Evolutionary conservation across 2,888 invertebrate species (phyloP), one percentile per base, ranked within the genome.

Genomic region (Gasteruption jaculator): DNA sequence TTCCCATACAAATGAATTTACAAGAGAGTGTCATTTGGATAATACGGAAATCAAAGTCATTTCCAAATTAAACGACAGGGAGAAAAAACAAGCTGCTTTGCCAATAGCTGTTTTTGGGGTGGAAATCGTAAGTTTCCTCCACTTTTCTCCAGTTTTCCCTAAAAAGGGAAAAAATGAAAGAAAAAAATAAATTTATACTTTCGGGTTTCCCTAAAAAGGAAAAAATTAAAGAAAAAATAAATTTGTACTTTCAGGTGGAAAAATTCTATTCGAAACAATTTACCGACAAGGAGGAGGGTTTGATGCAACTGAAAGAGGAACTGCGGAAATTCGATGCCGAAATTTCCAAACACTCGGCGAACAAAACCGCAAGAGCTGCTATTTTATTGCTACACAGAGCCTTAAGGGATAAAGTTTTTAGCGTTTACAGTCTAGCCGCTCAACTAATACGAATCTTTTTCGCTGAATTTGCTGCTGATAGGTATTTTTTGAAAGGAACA

Each of bases 91-190:
- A 68, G 94, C 94, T 1, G 89, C 91, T 0, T 70, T 91, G 44
- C 91, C 93, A 0, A 91, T 94, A 59, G 77, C 92, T 39, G 89
- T 94, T 27, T 94, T 94, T 72, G 94, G 93, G 43, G 85, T 85
- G 70, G 85, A 88, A 37, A 71, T 94, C 74, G 94, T 90, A 70
- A 74, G 21, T 6, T 10, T 26, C 12, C 22, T 14, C 19, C 33
- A 32, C 15, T 29, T 7, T 10, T 8, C 11, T 21, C 1, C 5
- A 18, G n/a, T 12, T 21, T 20, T 12, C 5, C 11, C 21, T 22
- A 22, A 7, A n/a, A 27, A 27, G 27, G 27, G 12, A 27, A 12
- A 19, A 19, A 18, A 16, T n/a, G 16, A 16, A 12, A 31, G 14
- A 12, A 26, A 14, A 31, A 34, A 5, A 4, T 30, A 6, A 24